Base-by-base conservation (phyloP, 64 coral and sea anemone species). In the Hydrozoanthus tunicans region DNA sequence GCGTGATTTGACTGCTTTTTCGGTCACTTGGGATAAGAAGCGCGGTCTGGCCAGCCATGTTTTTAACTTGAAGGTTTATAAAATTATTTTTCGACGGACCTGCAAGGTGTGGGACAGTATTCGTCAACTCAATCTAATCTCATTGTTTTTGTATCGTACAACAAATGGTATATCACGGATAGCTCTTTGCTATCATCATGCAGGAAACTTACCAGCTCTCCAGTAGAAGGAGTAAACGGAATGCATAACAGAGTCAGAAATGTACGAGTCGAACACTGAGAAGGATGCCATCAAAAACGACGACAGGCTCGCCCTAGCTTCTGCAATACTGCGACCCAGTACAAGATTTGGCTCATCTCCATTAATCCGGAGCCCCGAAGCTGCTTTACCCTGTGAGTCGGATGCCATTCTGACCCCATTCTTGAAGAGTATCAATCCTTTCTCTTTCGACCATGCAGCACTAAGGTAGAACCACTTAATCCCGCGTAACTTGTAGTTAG, bases 381-480 rank as follows among this genome's bases (percentile, higher is more conserved):
- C 58, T 51, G 70, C 81, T 78, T 71, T 83, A 8, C 92, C 92
- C 14, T 67, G 43, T 8, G 56, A 75, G 77, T 97, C 92, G 6
- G 70, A 10, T 5, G 6, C 77, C 5, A 69, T 55, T 79, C 91
- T 58, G 3, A 14, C 10, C 8, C 95, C 95, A 82, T 93, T 90
- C 10, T 89, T 67, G 25, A 83, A 97, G 3, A 97, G 92, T 58
- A 89, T 62, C 6, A 97, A 85, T 0, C 95, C 95, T 7, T 94
- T 24, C n/a, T 82, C 84, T 54, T 91, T 97, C 53, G n/a, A 91
- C 95, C 95, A 97, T 4, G 92, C 94, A 12, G 64, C 65, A 90
- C 89, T 92, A 25, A 91, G 69, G 26, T 93, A 94, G 61, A 89
- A 54, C 95, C 95, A 97, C 23, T 27, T 70, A 11, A 23, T 32